These are phyloP conservation scores for Alviniconcha marisindica DNA, from an alignment of 1,140 invertebrate genomes.

Conservation along the genomic window DNA sequence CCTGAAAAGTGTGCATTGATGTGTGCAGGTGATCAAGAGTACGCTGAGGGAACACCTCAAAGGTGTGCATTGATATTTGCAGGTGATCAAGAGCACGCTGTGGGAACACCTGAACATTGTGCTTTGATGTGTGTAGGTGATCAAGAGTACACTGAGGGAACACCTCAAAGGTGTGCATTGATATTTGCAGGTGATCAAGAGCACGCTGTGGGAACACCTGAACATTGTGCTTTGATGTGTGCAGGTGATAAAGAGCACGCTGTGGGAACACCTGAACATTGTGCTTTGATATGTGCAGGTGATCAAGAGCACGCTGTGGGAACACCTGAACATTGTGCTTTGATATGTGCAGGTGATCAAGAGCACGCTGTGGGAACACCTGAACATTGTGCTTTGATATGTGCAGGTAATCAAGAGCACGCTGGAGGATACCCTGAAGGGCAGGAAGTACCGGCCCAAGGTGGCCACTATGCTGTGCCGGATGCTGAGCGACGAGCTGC, in stretches of 20 bases:
- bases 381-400: not conserved
- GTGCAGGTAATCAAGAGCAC: constrained; percentile 25
- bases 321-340: not conserved
- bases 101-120: constrained; percentile 58
- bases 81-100: constrained; percentile 47
- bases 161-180: too few relatives aligned
- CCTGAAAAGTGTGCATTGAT: too few relatives aligned
- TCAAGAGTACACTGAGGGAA: too few relatives aligned
- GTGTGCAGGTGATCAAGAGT: constrained; percentile 22
- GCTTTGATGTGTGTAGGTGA: too few relatives aligned
- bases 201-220: too few relatives aligned
- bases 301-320: not conserved
- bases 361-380: too few relatives aligned
- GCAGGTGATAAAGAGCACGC: too few relatives aligned
- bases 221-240: too few relatives aligned
- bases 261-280: too few relatives aligned
- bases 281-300: too few relatives aligned
- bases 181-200: too few relatives aligned
- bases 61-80: too few relatives aligned
- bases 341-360: not conserved
- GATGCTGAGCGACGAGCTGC: constrained; percentile 57
- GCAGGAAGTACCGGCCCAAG: constrained; percentile 36
- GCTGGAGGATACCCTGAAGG: constrained; percentile 37
- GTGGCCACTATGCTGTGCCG: constrained; percentile 43
- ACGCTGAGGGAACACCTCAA: constrained; percentile 39